Base-by-base conservation (phyloP, 2,888 invertebrate species). In the Lochmaea crataegi region DNA sequence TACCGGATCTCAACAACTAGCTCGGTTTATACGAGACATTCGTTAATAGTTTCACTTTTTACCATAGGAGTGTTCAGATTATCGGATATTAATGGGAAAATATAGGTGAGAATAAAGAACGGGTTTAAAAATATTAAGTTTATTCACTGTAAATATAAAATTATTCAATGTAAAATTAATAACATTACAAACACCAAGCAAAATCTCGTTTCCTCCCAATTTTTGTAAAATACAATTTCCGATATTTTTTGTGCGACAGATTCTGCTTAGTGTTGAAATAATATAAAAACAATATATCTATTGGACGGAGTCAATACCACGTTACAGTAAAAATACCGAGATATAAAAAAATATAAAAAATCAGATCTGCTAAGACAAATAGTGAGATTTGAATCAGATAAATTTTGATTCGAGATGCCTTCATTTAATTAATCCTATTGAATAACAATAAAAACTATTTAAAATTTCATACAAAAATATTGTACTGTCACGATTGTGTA, bases 261-360 rank as follows among this genome's bases (percentile, higher is more conserved):
- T 72, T 74, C 70, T 69, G 72, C 74, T 74, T 77, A 68, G 65
- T 51, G 65, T 73, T 76, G 61, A 53, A 58, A 51, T 16, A 69
- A 69, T 68, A 74, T 60, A 73, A 69, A 74, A 77, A 64, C 71
- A 67, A 65, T 58, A 69, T 68, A 69, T 71, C 63, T 68, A 64
- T 65, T 77, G 77, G 77, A 77, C 77, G 77, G 77, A 75, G 61
- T 75, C 66, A 48, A 53, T 68, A 74, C 68, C 69, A 74, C 72
- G 61, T 70, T 67, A 72, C 48, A 58, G 42, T 75, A 69, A 68
- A 77, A 73, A 68, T 65, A 56, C 42, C 42, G 48, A 51, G 67
- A 68, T 38, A 18, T 26, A 70, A 70, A 70, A 70, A 69, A 18
- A 56, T 63, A 57, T 68, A 73, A 56, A 67, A 60, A 75, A 75